Evolutionary conservation across 2,797 vertebrate genomes (phyloP).

Genomic region (Liasis olivaceus): DNA sequence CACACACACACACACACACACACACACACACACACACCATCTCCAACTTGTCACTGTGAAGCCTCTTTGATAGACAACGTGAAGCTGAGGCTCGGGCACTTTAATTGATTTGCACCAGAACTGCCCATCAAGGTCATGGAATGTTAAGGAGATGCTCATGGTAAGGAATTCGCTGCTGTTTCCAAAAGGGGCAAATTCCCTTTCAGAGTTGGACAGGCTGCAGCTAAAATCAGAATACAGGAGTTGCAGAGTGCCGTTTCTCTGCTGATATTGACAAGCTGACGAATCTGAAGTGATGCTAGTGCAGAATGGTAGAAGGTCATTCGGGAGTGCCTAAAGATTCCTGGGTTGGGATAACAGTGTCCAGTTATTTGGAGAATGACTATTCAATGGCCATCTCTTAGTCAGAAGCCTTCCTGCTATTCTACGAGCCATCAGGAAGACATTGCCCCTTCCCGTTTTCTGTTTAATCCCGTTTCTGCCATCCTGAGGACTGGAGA

Average conservation of each 20-base stretch:
- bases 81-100: background rate
- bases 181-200: background rate
- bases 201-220: background rate
- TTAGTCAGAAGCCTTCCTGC: background rate
- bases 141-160: background rate
- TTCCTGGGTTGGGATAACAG: background rate
- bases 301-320: background rate
- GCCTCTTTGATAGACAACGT: background rate
- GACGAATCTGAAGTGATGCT: background rate
- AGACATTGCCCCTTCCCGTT: background rate
- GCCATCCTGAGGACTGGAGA: slow-evolving; percentile 1
- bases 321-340: background rate
- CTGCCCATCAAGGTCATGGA: background rate
- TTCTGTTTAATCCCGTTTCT: background rate
- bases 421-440: background rate
- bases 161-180: background rate
- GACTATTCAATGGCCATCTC: background rate
- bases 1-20: background rate
- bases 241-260: background rate
- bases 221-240: background rate
- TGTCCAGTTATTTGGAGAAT: background rate
- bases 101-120: background rate
- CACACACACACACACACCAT: too few relatives aligned
- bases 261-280: background rate
- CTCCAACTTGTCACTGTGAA: background rate